Base-by-base conservation (phyloP, 2,888 invertebrate genomes). In the Philopedon plagiatum region DNA sequence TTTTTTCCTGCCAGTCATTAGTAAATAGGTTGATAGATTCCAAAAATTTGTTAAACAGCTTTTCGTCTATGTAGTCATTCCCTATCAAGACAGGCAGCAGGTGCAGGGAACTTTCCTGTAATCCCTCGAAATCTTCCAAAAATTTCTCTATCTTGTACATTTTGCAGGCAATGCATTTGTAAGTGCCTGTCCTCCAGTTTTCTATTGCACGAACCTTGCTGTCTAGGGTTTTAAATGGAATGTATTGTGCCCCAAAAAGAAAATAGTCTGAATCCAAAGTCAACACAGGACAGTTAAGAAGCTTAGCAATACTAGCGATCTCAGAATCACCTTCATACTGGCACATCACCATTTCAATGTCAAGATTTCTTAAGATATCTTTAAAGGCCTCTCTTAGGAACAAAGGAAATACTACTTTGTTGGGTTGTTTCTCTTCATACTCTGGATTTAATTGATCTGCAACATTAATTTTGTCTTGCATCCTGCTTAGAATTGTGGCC, bases 231-330 rank as follows among this genome's bases (percentile, higher is more conserved):
- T 90, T 87, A 75, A 94, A 90, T 0, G 95, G 94, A 76, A 98
- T 93, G 78, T 95, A 96, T 2, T 88, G 85, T 0, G 94, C 91
- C 85, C 94, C 93, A 85, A 93, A 95, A 75, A 98, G 92, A 81
- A 92, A 97, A 86, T 97, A 98, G 86, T 98, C 98, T 0, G 97
- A 97, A 85, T 98, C 98, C 78, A 93, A 94, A 80, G 96, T 97
- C 4, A 98, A 83, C 1, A 98, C 92, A 0, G 97, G 97, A 79
- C 96, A 97, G 44, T 92, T 87, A 1, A 96, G 86, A 64, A 90
- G 87, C 75, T 91, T 90, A 0, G 96, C 94, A 76, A 97, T 84
- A 0, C 92, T 91, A 0, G 96, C 97, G 64, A 97, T 91, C 80
- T 95, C 93, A 76, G 92, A 91, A 83, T 98, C 98, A 0, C 97